Evolutionary conservation across 2,797 vertebrate genomes (phyloP).

Genomic region (Hirundo rustica): DNA sequence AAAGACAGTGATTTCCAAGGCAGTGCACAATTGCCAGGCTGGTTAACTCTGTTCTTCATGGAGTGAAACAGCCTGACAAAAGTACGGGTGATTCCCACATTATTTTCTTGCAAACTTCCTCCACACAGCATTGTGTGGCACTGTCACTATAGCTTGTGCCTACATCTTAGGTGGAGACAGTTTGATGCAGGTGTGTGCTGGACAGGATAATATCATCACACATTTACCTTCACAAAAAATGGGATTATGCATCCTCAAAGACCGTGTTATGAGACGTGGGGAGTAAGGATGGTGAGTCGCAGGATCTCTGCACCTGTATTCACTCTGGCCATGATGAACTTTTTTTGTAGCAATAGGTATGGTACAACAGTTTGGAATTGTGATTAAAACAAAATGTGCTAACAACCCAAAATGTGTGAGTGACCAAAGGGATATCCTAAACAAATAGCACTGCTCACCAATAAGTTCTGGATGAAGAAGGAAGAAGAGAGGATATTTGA

Average conservation of each 20-base stretch:
- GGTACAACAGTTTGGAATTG: neutral
- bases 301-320: neutral
- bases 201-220: neutral
- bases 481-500: neutral
- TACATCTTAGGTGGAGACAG: neutral
- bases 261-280: neutral
- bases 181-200: neutral
- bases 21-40: neutral
- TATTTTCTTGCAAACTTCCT: neutral
- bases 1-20: neutral
- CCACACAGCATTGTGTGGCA: accelerated
- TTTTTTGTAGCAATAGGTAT: neutral
- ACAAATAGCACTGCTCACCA: accelerated
- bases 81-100: neutral
- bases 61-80: neutral
- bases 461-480: neutral
- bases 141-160: neutral
- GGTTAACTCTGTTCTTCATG: neutral
- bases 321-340: neutral
- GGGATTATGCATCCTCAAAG: neutral
- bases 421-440: neutral
- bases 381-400: neutral
- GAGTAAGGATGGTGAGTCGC: neutral
- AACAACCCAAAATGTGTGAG: neutral
- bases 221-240: neutral